A percentile compares a stretch with the other conserved stretches of the same genome.
phyloP scores from a whole-genome alignment of 2,888 invertebrate species.

The Bhutanitis thaidina region DNA sequence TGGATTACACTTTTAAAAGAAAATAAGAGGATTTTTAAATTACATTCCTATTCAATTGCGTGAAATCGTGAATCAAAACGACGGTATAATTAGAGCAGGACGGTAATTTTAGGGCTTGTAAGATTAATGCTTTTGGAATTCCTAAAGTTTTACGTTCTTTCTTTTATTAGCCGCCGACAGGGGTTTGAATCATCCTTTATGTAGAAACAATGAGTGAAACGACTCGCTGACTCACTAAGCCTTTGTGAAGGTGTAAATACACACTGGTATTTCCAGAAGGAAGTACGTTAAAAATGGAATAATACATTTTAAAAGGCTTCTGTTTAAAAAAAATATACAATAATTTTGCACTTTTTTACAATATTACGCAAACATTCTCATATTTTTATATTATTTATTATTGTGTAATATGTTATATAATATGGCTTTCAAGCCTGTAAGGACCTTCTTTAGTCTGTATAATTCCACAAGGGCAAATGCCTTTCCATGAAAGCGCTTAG shows the following conservation, averaged over 20 bases:
- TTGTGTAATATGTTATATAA: too few relatives aligned
- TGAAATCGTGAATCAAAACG: background rate
- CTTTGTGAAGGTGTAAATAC: conserved; percentile 18
- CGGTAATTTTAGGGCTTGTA: conserved; percentile 3
- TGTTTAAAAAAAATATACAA: background rate
- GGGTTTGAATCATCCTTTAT: conserved; percentile 19
- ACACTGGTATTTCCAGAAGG: conserved; percentile 9
- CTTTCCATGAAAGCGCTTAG: too few relatives aligned
- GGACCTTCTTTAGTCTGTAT: too few relatives aligned
- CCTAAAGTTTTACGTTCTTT: conserved; percentile 6
- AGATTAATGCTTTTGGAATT: conserved; percentile 14
- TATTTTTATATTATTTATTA: too few relatives aligned
- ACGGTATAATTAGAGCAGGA: conserved; percentile 5
- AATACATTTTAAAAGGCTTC: background rate
- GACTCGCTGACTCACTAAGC: conserved; percentile 17
- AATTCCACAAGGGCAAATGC: too few relatives aligned
- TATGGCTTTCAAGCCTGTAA: too few relatives aligned
- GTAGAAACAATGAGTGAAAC: conserved; percentile 18
- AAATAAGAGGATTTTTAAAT: too few relatives aligned
- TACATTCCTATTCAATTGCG: background rate
- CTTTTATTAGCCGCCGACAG: conserved; percentile 18
- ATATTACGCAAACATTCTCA: background rate
- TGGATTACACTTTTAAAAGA: too few relatives aligned
- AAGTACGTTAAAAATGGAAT: conserved; percentile 7
- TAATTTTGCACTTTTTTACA: background rate